phyloP scores from a whole-genome alignment of 2,888 invertebrate species.

The Troides aeacus region DNA sequence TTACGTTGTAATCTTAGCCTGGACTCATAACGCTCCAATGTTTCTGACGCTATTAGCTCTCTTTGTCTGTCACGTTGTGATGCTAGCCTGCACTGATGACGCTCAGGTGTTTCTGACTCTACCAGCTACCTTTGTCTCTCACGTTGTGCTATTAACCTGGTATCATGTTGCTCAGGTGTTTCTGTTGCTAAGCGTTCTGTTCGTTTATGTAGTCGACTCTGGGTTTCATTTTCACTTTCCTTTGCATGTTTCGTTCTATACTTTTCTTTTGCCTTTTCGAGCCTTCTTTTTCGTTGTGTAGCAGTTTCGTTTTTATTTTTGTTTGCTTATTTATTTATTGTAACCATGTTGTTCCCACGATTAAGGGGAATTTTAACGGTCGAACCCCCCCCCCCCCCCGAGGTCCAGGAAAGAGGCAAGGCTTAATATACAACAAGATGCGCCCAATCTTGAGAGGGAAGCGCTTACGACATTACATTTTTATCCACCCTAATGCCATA shows the following conservation, averaged over 20 bases:
- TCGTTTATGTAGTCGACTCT: conserved; percentile 23
- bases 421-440: conserved; percentile 19
- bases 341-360: conserved; percentile 30
- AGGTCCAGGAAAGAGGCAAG: conserved; percentile 25
- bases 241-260: conserved; percentile 27
- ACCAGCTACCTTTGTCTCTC: conserved; percentile 20
- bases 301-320: conserved; percentile 20
- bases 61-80: too few relatives aligned
- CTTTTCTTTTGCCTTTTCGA: conserved; percentile 30
- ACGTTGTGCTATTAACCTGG: conserved; percentile 25
- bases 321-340: conserved; percentile 24
- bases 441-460: conserved; percentile 16
- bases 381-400: conserved; percentile 25
- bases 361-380: conserved; percentile 29
- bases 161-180: conserved; percentile 24
- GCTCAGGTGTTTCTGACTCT: not conserved
- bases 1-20: too few relatives aligned
- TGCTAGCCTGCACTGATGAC: too few relatives aligned
- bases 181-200: conserved; percentile 22
- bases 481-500: conserved; percentile 20
- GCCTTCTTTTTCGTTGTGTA: conserved; percentile 30
- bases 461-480: conserved; percentile 14
- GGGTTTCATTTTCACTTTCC: not conserved
- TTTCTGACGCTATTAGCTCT: too few relatives aligned
- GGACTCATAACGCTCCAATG: too few relatives aligned